These are phyloP conservation scores for Lydus trimaculatus DNA, from an alignment of 2,888 invertebrate genomes.

Conservation along the genomic window DNA sequence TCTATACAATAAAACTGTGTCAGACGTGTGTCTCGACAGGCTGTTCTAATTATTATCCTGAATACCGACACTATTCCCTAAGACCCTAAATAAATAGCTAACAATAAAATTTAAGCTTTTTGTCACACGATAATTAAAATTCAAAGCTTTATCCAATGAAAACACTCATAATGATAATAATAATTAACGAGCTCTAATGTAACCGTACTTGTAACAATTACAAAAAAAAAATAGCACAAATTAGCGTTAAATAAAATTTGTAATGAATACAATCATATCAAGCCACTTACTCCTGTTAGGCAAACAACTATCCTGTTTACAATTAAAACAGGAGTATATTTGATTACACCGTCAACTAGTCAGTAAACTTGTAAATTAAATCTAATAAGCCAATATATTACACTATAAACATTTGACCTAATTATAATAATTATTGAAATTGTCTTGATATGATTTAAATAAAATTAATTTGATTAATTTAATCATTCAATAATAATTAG, in stretches of 20 bases:
- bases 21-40: not conserved
- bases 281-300: constrained; percentile 32
- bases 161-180: no score
- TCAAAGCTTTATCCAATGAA: not conserved
- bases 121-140: not conserved
- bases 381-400: constrained; percentile 14
- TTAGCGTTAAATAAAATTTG: constrained; percentile 22
- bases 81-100: not conserved
- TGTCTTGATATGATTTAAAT: constrained; percentile 19
- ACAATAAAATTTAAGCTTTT: not conserved
- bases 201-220: constrained; percentile 17
- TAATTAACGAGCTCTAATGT: not conserved
- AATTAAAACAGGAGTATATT: constrained; percentile 22
- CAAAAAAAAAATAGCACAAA: no score
- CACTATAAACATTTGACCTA: not conserved
- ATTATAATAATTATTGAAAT: constrained; percentile 7
- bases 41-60: not conserved
- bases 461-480: constrained; percentile 7
- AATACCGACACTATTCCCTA: not conserved
- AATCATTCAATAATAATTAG: constrained; percentile 10
- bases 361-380: not conserved
- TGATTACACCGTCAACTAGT: constrained; percentile 5
- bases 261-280: constrained; percentile 26
- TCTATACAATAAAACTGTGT: not conserved
- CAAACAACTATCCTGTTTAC: constrained; percentile 25